phyloP scores from a whole-genome alignment of 2,888 invertebrate genomes.

The Adineta ricciae region DNA sequence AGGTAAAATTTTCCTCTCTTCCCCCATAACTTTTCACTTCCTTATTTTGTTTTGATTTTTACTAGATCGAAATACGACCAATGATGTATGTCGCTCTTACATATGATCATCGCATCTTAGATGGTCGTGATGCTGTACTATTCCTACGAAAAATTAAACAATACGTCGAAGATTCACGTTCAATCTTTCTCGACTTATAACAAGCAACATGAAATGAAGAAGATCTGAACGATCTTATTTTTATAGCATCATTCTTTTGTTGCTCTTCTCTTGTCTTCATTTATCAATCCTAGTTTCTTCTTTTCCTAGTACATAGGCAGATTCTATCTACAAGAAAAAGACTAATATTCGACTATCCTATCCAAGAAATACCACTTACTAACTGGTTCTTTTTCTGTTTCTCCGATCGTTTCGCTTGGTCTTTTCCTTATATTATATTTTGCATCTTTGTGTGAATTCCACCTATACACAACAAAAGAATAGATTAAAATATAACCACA shows the following conservation, averaged over 20 bases:
- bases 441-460: neutral
- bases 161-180: constrained; percentile 87
- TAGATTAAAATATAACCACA: neutral
- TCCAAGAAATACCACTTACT: neutral
- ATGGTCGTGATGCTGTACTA: constrained; percentile 94
- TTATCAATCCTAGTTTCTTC: neutral
- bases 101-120: constrained; percentile 94
- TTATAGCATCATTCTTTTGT: neutral
- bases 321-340: neutral
- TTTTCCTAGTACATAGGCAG: neutral
- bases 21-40: neutral
- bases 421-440: neutral
- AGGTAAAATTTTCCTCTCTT: constrained; percentile 56
- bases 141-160: constrained; percentile 92
- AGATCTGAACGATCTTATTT: neutral
- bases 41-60: neutral
- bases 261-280: neutral
- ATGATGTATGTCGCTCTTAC: constrained; percentile 99
- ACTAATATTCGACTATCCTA: neutral
- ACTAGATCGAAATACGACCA: constrained; percentile 84
- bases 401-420: neutral
- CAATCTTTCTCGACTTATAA: constrained; percentile 79
- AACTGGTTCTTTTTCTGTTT: neutral
- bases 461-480: neutral
- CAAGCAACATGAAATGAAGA: neutral